Evolutionary conservation across 2,113 vertebrate species (phyloP).

Genomic region (Castor canadensis): DNA sequence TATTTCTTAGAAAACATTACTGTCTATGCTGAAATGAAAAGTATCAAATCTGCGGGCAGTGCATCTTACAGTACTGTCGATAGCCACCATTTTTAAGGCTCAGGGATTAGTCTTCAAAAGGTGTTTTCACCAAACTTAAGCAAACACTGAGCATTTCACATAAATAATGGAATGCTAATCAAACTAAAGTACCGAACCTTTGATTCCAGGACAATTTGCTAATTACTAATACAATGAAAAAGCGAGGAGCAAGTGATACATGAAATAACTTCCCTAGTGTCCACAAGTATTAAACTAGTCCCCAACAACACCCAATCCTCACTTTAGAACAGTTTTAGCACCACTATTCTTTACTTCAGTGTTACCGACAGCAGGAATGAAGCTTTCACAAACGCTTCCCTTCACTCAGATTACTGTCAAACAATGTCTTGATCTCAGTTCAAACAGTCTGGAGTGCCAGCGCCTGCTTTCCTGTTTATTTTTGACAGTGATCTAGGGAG

Average conservation of each 20-base stretch:
- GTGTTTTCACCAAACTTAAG: slow-evolving; percentile 50
- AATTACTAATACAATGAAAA: not conserved
- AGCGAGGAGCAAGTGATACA: not conserved
- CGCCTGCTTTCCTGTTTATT: not conserved
- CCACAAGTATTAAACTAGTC: not conserved
- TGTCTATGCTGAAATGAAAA: slow-evolving; percentile 68
- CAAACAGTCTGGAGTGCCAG: not conserved
- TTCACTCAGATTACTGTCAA: not conserved
- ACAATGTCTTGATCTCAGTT: not conserved
- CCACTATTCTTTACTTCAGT: not conserved
- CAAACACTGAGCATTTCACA: slow-evolving; percentile 52
- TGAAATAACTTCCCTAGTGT: not conserved
- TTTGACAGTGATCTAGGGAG: not conserved
- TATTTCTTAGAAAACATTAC: slow-evolving; percentile 70
- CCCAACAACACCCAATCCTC: not conserved
- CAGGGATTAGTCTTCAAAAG: slow-evolving; percentile 59
- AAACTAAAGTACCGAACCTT: slow-evolving; percentile 43
- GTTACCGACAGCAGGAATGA: not conserved
- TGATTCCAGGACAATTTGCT: slow-evolving; percentile 22
- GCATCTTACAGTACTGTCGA: slow-evolving; percentile 76
- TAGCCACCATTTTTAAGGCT: slow-evolving; percentile 80
- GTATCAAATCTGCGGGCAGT: slow-evolving; percentile 75
- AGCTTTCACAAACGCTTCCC: not conserved
- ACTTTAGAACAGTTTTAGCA: not conserved
- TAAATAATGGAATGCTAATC: not conserved